Evolutionary conservation across 2,797 vertebrate species (phyloP), one percentile per base, ranked within the genome.

Genomic region (Lemur catta): DNA sequence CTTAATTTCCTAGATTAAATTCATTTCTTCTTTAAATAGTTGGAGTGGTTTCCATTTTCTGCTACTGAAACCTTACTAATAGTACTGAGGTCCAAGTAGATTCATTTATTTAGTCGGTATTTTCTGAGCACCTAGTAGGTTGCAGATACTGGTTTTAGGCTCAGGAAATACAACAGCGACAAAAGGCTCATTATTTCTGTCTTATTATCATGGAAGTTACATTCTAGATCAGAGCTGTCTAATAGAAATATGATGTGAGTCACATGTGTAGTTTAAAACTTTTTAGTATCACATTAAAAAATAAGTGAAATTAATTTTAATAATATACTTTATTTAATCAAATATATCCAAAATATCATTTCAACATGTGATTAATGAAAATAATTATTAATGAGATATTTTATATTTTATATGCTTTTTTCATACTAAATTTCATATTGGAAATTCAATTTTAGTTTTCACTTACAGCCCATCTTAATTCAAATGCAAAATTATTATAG

Each of bases 361-460:
- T 86, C 65, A 90, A 61, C 30, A 78, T 91, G 24, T 30, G 30
- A 35, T 59, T 71, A 41, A 57, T 82, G 57, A n/a, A 89, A 92
- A 89, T 30, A 92, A 74, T 87, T 38, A 89, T 65, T 76, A 82
- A 79, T 76, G 55, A 84, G 33, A 41, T 38, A n/a, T 41, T 95
- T 79, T 50, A 41, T 52, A 24, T 52, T 52, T 52, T 52, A 52
- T 52, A 86, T 75, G 67, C 26, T 28, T 84, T 85, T 89, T 93
- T 94, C 46, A 76, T 84, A 33, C 22, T 41, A 81, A 71, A 9
- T 67, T 46, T 69, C n/a, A n/a, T n/a, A n/a, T n/a, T 78, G 18
- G 63, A 94, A 69, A 65, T 65, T 89, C 22, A 81, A 10, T 76
- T 69, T 93, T 91, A 30, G 46, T 55, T 84, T 96, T 96, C 71